phyloP scores from a whole-genome alignment of 2,888 invertebrate genomes.

The Hydropsyche betteni region DNA sequence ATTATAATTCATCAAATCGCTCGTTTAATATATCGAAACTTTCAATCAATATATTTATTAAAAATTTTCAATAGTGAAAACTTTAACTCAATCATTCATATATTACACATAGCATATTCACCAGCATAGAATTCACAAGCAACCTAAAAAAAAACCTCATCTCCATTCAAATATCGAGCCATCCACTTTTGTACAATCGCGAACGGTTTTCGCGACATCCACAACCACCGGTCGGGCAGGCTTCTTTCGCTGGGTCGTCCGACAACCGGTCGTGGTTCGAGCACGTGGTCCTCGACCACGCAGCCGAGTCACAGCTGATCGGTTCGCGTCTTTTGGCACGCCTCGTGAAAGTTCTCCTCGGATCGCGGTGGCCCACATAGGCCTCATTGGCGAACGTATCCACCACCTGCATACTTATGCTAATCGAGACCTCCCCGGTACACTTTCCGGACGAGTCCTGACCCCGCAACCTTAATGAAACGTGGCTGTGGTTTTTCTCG shows the following conservation, averaged over 20 bases:
- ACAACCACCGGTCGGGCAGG: too few relatives aligned
- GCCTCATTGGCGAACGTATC: slow-evolving; percentile 6
- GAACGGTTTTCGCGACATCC: neutral
- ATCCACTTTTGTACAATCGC: too few relatives aligned
- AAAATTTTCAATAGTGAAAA: too few relatives aligned
- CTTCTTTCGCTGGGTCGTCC: too few relatives aligned
- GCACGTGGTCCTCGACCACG: neutral
- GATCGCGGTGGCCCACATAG: neutral
- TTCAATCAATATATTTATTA: too few relatives aligned
- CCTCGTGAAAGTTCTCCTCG: neutral
- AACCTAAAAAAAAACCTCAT: too few relatives aligned
- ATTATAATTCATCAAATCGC: too few relatives aligned
- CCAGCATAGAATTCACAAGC: too few relatives aligned
- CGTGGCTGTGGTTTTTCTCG: neutral
- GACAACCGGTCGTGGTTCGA: neutral
- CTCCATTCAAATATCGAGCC: too few relatives aligned
- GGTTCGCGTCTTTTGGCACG: neutral
- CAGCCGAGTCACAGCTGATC: neutral
- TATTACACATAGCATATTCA: too few relatives aligned
- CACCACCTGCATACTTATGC: slow-evolving; percentile 43
- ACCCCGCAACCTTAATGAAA: slow-evolving; percentile 40
- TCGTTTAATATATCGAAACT: too few relatives aligned
- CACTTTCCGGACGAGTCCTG: slow-evolving; percentile 38
- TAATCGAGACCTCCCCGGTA: slow-evolving; percentile 53
- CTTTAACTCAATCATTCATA: too few relatives aligned